phyloP scores from a whole-genome alignment of 2,113 vertebrate species.

The Misgurnus anguillicaudatus region DNA sequence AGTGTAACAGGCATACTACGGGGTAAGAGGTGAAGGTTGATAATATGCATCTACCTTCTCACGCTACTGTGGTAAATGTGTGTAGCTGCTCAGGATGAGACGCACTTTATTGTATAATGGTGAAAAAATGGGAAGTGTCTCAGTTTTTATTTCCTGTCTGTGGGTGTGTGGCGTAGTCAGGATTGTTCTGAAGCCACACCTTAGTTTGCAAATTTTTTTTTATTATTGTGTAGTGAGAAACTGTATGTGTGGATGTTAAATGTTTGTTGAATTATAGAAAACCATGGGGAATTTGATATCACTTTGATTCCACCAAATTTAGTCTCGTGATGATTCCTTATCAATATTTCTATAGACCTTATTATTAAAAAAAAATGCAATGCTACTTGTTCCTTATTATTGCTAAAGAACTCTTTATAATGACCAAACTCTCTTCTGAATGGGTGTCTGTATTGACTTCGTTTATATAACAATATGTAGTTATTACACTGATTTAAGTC shows the following conservation, averaged over 20 bases:
- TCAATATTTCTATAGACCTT: no score
- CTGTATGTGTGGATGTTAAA: background rate
- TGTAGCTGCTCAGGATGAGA: background rate
- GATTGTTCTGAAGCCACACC: background rate
- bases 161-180: conserved; percentile 11
- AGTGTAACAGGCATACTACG: conserved; percentile 59
- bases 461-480: no score
- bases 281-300: no score
- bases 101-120: background rate
- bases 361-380: no score
- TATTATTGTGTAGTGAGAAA: background rate
- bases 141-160: conserved; percentile 28
- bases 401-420: no score
- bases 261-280: background rate
- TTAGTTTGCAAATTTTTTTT: background rate
- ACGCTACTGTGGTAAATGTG: background rate
- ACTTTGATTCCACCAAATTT: no score
- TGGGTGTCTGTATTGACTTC: no score
- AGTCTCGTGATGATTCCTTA: no score
- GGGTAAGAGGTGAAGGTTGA: conserved; percentile 48
- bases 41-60: conserved; percentile 45
- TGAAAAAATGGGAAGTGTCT: conserved; percentile 30
- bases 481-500: no score
- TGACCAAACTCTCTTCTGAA: no score
- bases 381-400: no score